These are phyloP conservation scores for Chionoecetes opilio DNA, from an alignment of 1,140 invertebrate genomes.

Conservation along the genomic window DNA sequence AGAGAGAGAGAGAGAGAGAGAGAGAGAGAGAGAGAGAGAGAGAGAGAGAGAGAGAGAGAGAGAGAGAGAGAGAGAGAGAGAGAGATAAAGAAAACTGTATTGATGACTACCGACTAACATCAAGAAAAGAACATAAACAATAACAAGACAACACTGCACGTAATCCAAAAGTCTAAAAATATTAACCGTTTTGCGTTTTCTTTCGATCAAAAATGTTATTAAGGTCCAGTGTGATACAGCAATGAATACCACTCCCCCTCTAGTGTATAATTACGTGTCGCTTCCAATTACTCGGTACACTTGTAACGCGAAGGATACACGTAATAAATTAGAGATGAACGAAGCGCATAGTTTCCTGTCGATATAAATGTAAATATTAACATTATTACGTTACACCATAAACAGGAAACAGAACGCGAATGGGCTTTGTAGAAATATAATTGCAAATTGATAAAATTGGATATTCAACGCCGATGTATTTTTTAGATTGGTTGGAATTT, in stretches of 20 bases:
- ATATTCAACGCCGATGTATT: neutral
- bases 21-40: too few species aligned
- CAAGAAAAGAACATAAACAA: too few species aligned
- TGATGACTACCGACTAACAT: too few species aligned
- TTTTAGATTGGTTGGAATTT: neutral
- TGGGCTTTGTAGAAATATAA: neutral
- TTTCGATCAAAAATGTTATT: neutral
- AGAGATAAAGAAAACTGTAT: too few species aligned
- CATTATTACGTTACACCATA: neutral
- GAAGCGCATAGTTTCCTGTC: neutral
- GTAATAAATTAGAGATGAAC: neutral
- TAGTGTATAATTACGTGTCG: neutral
- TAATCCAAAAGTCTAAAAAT: too few species aligned
- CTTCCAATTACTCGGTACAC: neutral
- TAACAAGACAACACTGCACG: too few species aligned
- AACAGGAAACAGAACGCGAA: neutral
- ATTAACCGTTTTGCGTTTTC: neutral
- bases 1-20: too few species aligned
- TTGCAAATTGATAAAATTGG: neutral
- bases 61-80: too few species aligned
- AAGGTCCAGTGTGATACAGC: neutral
- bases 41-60: too few species aligned
- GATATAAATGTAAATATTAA: constrained; percentile 23
- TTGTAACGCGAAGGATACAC: neutral
- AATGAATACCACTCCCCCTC: neutral